These are phyloP conservation scores for Blomia tropicalis DNA, from an alignment of 2,888 invertebrate species.

Conservation along the genomic window DNA sequence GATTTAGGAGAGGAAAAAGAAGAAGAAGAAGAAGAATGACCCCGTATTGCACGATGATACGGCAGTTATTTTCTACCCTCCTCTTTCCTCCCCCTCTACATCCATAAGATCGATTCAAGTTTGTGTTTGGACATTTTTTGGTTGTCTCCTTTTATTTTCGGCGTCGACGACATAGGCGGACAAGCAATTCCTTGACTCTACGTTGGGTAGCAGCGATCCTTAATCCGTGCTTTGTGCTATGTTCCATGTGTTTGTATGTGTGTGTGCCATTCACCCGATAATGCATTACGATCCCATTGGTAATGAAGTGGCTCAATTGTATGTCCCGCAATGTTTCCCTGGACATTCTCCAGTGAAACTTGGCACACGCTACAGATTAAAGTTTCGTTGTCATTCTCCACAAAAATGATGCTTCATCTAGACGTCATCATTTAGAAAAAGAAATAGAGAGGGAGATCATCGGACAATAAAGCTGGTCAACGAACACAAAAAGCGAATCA, in stretches of 20 bases:
- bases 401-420: not conserved
- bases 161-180: too few species aligned
- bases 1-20: not conserved
- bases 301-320: not conserved
- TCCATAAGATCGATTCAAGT: not conserved
- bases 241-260: too few species aligned
- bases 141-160: not conserved
- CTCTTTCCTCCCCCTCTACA: too few species aligned
- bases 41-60: too few species aligned
- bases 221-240: conserved; percentile 11
- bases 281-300: too few species aligned
- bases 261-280: too few species aligned
- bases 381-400: not conserved
- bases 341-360: conserved; percentile 5
- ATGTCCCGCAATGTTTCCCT: not conserved
- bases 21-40: not conserved
- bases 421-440: too few species aligned
- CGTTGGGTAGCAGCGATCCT: too few species aligned
- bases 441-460: too few species aligned
- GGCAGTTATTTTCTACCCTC: not conserved
- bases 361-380: conserved; percentile 3
- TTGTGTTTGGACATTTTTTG: not conserved
- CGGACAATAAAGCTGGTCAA: too few species aligned
- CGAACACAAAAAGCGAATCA: too few species aligned
- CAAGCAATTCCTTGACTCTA: conserved; percentile 7